Evolutionary conservation across 2,888 invertebrate species (phyloP), one percentile per base, ranked within the genome.

Genomic region (Nematopogon swammerdamellus): DNA sequence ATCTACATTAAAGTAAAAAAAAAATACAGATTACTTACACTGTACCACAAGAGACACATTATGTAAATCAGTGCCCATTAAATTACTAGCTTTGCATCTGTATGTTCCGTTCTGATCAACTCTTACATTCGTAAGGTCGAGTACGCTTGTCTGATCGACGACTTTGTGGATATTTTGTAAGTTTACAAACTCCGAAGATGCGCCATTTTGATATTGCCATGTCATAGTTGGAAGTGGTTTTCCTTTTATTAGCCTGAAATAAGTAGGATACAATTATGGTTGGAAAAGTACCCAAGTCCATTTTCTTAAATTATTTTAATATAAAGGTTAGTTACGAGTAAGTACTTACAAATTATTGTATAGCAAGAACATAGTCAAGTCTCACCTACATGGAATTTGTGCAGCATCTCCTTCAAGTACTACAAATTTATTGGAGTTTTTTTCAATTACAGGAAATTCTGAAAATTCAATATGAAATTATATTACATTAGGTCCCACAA

Each of bases 311-410:
- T n/a, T n/a, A n/a, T n/a, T n/a, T n/a, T n/a, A n/a, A n/a, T n/a
- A n/a, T n/a, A n/a, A n/a, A n/a, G n/a, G n/a, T n/a, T n/a, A n/a
- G n/a, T n/a, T n/a, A n/a, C n/a, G n/a, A n/a, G n/a, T n/a, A n/a
- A n/a, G n/a, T n/a, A 25, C 4, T 4, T 10, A 45, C 17, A 19
- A 5, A 17, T 19, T 19, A 18, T 45, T 36, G 18, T 36, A 18
- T 19, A 10, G 19, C 14, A 43, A 19, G 8, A 29, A 44, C 46
- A 43, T 30, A 29, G 16, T 18, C 18, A 54, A 72, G 64, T 72
- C 77, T 77, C 73, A 77, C 77, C 77, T 77, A 76, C 76, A 76
- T 74, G 72, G 60, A 58, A 76, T 60, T 59, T 60, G 60, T 43
- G 65, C 56, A 1, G 69, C 51, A 14, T 60, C 53, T 36, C 70